phyloP scores from a whole-genome alignment of 1,140 invertebrate species.

The Drosophila tropicalis region DNA sequence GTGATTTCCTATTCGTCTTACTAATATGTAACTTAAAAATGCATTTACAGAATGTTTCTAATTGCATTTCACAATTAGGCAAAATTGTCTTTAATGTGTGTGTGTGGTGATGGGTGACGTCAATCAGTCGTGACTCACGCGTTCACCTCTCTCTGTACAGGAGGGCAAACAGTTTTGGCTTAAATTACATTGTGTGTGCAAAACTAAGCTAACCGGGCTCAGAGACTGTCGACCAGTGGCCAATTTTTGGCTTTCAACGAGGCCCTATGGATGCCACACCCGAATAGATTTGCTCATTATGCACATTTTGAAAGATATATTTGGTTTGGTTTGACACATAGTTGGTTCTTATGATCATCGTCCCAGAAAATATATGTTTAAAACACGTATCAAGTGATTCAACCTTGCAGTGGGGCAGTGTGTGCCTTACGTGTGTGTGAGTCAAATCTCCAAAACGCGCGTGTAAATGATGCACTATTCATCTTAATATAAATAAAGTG shows the following conservation, averaged over 20 bases:
- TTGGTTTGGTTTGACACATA: background rate
- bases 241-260: too few relatives aligned
- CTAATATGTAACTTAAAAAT: slow-evolving; percentile 8
- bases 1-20: slow-evolving; percentile 20
- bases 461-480: background rate
- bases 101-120: background rate
- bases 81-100: background rate
- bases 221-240: too few relatives aligned
- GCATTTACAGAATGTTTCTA: slow-evolving; percentile 1
- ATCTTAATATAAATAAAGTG: background rate
- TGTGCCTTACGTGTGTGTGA: background rate
- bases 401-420: background rate
- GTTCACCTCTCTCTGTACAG: background rate
- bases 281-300: too few relatives aligned
- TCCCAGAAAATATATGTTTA: background rate
- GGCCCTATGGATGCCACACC: too few relatives aligned
- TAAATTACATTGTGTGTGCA: slow-evolving; percentile 37
- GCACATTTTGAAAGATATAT: background rate
- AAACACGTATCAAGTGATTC: background rate
- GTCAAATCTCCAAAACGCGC: background rate
- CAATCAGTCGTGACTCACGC: background rate
- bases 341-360: background rate
- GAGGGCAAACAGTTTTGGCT: slow-evolving; percentile 28
- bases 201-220: slow-evolving; percentile 13
- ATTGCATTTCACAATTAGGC: slow-evolving; percentile 6